A percentile compares a stretch with the other conserved stretches of the same genome.
Evolutionary conservation across 2,888 invertebrate genomes (phyloP).

Genomic region (Acronicta alni): DNA sequence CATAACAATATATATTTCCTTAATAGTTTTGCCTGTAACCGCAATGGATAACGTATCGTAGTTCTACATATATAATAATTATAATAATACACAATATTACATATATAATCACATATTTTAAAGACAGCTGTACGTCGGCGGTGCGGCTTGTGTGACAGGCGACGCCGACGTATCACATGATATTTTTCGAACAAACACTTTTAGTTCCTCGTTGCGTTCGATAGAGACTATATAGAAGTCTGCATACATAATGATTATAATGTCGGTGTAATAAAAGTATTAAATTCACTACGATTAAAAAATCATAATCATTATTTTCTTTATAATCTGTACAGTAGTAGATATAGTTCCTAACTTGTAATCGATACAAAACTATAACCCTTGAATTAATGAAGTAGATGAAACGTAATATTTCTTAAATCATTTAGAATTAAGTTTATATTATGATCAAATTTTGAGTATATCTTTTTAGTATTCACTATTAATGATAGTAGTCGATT

Average conservation of each 20-base stretch:
- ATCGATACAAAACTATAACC: constrained; percentile 87
- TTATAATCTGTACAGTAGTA: constrained; percentile 84
- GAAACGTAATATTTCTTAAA: constrained; percentile 75
- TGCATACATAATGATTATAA: constrained; percentile 50
- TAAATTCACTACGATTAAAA: constrained; percentile 68
- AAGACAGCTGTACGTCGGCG: constrained; percentile 69
- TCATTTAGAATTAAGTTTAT: constrained; percentile 71
- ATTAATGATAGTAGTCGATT: constrained; percentile 73
- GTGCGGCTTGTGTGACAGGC: constrained; percentile 77
- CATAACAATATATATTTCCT: constrained; percentile 77
- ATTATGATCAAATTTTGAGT: constrained; percentile 78
- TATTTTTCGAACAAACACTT: constrained; percentile 57
- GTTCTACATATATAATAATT: constrained; percentile 43
- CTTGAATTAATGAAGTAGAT: constrained; percentile 78
- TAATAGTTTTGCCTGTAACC: constrained; percentile 81
- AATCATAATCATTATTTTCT: constrained; percentile 77
- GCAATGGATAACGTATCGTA: constrained; percentile 77
- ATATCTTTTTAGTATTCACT: constrained; percentile 71
- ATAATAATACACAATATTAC: constrained; percentile 63
- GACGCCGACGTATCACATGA: constrained; percentile 38
- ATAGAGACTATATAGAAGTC: constrained; percentile 46
- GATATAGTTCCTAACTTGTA: constrained; percentile 86
- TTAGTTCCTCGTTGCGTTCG: constrained; percentile 51
- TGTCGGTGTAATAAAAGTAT: constrained; percentile 66
- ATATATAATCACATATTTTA: constrained; percentile 66